Evolutionary conservation across 2,113 vertebrate species (phyloP).

Genomic region (Rhinoptilus africanus): DNA sequence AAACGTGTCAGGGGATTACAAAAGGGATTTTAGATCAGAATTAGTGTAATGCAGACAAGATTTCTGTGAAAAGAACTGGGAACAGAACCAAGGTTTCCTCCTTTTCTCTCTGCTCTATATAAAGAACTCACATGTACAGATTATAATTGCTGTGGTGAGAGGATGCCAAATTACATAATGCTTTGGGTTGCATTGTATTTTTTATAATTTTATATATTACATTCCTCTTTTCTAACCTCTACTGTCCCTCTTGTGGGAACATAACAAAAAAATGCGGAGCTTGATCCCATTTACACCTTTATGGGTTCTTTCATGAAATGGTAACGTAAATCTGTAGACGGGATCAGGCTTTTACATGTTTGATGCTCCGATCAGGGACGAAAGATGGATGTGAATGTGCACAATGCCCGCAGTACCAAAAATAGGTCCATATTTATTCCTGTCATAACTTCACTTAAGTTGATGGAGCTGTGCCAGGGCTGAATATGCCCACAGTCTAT

Average conservation of each 20-base stretch:
- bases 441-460: background rate
- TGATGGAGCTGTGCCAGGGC: background rate
- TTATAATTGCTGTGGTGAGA: constrained; percentile 8
- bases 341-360: background rate
- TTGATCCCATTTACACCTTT: background rate
- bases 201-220: no score
- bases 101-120: constrained; percentile 42
- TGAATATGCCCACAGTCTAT: background rate
- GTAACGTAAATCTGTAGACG: accelerated
- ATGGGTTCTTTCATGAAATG: background rate
- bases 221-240: background rate
- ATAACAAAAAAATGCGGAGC: background rate
- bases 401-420: background rate
- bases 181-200: no score
- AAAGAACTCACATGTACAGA: constrained; percentile 45
- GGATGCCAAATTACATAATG: constrained; percentile 38
- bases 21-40: constrained; percentile 29
- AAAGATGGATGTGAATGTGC: background rate
- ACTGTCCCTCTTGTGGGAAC: background rate
- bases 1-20: background rate
- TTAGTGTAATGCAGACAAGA: background rate
- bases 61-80: constrained; percentile 40
- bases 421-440: constrained; percentile 28
- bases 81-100: constrained; percentile 23
- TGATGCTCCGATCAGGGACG: background rate